These are phyloP conservation scores for Chloroclysta siterata DNA, from an alignment of 2,888 invertebrate species.

Conservation along the genomic window DNA sequence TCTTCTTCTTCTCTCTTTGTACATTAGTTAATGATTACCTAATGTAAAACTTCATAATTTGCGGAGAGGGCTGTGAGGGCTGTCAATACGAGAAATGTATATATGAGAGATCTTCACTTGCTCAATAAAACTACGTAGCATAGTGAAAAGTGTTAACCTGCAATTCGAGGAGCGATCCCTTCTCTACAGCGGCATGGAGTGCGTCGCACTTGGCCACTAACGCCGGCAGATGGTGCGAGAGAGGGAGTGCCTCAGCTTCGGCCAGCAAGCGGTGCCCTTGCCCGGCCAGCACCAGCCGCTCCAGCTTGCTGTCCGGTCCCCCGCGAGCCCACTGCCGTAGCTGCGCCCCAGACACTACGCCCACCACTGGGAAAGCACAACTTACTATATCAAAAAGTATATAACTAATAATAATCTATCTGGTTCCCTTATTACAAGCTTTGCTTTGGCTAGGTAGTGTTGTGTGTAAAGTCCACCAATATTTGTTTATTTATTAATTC, in stretches of 20 bases:
- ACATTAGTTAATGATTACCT: too few relatives aligned
- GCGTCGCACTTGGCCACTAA: slow-evolving; percentile 91
- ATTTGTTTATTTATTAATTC: too few relatives aligned
- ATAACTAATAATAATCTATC: too few relatives aligned
- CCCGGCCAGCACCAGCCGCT: slow-evolving; percentile 75
- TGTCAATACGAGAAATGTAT: too few relatives aligned
- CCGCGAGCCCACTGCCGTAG: slow-evolving; percentile 73
- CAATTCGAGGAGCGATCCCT: slow-evolving; percentile 87
- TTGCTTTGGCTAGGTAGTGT: too few relatives aligned
- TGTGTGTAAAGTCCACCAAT: too few relatives aligned
- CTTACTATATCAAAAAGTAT: too few relatives aligned
- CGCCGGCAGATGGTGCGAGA: slow-evolving; percentile 78
- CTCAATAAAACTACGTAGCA: too few relatives aligned
- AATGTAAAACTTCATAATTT: too few relatives aligned
- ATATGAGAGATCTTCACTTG: too few relatives aligned
- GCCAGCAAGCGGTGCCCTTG: slow-evolving; percentile 72
- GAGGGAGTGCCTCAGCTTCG: slow-evolving; percentile 63
- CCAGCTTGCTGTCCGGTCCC: slow-evolving; percentile 71
- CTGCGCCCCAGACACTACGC: slow-evolving; percentile 64
- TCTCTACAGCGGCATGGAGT: slow-evolving; percentile 90
- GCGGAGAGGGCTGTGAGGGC: too few relatives aligned
- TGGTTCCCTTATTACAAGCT: too few relatives aligned
- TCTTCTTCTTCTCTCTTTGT: not conserved
- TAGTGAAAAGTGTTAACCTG: slow-evolving; percentile 41
- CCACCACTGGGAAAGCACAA: slow-evolving; percentile 56